Base-by-base conservation (phyloP, 1,140 invertebrate genomes). In the Musca domestica region DNA sequence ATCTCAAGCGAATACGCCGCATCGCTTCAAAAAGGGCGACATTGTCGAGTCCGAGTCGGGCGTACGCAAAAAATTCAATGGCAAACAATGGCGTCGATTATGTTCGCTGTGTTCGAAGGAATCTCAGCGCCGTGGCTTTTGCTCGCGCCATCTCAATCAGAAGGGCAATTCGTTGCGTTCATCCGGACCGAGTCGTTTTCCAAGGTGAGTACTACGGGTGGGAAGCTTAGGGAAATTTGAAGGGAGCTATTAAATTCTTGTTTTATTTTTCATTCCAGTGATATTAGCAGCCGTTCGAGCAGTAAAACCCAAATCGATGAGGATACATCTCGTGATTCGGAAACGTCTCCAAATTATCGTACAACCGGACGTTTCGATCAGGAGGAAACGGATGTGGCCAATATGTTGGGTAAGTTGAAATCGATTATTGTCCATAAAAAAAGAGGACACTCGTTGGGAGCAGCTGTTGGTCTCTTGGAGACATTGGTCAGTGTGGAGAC, bases 1-100 rank as follows among this genome's bases (percentile, higher is more conserved):
- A 88, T 93, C 92, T 87, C 92, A 95, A 86, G 91, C 93, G 76
- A 92, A 93, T 73, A 95, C 95, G 69, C 94, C 94, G 78, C 94
- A 95, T 83, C 97, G 96, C 82, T 98, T 97, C 84, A 98, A 98
- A 84, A 98, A 99, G 84, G 98, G 97, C 70, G 97, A 99, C 83
- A 94, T 99, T 74, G 95, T 99, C 34, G 91, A 93, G 27, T 97
- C 95, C 56, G 94, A 95, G 54, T 97, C 94, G 78, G 97, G 97
- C 71, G 96, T 99, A 72, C 85, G 96, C 3, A 99, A 99, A 85
- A 99, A 99, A 85, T 99, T 97, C 83, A 99, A 99, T 86, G 98
- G 98, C 5, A 99, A 99, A 85, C 98, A 99, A 81, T 99, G 97
- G 98, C 87, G 97, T 71, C 86, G 97, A 74, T 87, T 99, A 48